Percentiles rank a stretch among this genome's conserved stretches.
phyloP scores from a whole-genome alignment of 2,797 vertebrate genomes.

The Fratercula arctica region DNA sequence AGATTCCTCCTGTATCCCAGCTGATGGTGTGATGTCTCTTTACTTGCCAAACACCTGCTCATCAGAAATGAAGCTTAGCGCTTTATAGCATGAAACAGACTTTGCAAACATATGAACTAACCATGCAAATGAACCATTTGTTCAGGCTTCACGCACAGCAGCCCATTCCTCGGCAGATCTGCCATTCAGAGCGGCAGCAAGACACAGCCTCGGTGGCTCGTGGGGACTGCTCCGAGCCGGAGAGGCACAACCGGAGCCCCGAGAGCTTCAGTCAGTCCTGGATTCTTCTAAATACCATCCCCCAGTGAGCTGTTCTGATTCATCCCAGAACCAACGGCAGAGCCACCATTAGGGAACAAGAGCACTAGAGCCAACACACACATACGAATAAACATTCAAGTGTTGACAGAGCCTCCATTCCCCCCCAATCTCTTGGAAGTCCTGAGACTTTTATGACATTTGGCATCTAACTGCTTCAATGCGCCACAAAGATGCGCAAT shows the following conservation, averaged over 20 bases:
- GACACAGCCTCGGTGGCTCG: rapidly evolving
- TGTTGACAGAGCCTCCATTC: neutral
- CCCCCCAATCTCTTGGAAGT: neutral
- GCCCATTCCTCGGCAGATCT: rapidly evolving
- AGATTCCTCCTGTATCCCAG: constrained; percentile 24
- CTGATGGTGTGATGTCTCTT: constrained; percentile 9
- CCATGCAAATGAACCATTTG: constrained; percentile 20
- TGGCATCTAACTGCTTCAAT: neutral
- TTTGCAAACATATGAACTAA: neutral
- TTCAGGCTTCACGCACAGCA: neutral
- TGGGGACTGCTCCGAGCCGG: rapidly evolving
- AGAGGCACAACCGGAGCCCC: neutral
- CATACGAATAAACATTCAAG: neutral
- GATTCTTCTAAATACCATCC: neutral
- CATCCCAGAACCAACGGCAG: neutral
- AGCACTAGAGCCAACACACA: neutral
- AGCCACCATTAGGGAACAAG: neutral
- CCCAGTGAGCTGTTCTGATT: neutral
- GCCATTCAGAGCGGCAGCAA: rapidly evolving
- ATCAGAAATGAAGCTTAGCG: neutral
- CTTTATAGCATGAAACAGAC: neutral
- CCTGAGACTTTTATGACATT: neutral
- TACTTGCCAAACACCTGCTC: constrained; percentile 57
- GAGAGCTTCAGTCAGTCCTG: neutral
- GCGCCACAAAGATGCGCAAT: neutral